Base-by-base conservation (phyloP, 2,888 invertebrate species). In the Coecobrya sp. region DNA sequence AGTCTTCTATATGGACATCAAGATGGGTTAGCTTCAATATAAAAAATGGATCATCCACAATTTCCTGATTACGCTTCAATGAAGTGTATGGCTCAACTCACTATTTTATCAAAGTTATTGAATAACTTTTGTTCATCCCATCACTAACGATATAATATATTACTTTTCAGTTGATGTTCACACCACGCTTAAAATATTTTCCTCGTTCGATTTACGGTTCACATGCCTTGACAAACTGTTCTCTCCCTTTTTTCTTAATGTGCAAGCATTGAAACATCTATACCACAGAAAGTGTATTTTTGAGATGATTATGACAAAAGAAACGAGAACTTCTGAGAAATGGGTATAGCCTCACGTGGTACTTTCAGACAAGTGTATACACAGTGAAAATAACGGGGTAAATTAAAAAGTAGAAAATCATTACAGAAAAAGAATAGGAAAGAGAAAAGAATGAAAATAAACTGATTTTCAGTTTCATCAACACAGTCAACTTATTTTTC, bases 331-430 rank as follows among this genome's bases (percentile, higher is more conserved):
- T 73, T 36, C n/a, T 45, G n/a, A 16, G 81, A 82, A 82, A 59
- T 82, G 27, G 81, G 16, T 27, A 52, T 27, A 55, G 25, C n/a
- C 52, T 82, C 10, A 10, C n/a, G 16, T 8, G 13, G 16, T 3
- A 52, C 25, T 52, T 16, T 27, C 5, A 49, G 27, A 25, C 82
- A 42, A 65, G 42, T 85, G 84, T 65, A n/a, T n/a, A 27, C 45
- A 85, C 13, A 65, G 84, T 45, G 49, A 65, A 85, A n/a, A 36
- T 13, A 19, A n/a, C 85, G 55, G 16, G 45, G 49, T 59, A 81
- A 89, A 52, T 68, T 70, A 86, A 86, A 86, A 86, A 86, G 86
- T 86, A 70, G 73, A 76, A 76, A 84, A 59, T 49, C 73, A 76
- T 76, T 76, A 59, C 59, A 76, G 59, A 76, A 59, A 86, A 36